These are phyloP conservation scores for Nycticorax nycticorax DNA, from an alignment of 2,113 vertebrate species.

Conservation along the genomic window DNA sequence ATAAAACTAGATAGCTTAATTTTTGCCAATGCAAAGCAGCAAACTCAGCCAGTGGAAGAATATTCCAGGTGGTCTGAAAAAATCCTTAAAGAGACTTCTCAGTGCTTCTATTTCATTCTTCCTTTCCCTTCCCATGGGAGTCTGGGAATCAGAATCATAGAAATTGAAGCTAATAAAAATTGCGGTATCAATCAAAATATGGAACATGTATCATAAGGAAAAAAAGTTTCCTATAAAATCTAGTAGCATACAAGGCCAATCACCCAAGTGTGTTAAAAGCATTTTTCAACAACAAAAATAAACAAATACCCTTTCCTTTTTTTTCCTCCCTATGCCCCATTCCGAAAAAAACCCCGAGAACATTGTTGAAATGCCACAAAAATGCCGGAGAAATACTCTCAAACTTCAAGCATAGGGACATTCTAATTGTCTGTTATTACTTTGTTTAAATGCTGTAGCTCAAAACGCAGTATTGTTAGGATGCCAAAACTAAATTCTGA, in stretches of 20 bases:
- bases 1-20: neutral
- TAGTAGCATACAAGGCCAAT: neutral
- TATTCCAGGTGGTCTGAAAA: neutral
- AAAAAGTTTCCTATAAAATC: neutral
- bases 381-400: neutral
- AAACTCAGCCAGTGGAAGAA: neutral
- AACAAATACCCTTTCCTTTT: fast-evolving
- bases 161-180: neutral
- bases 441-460: neutral
- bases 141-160: neutral
- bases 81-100: neutral
- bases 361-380: neutral
- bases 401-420: neutral
- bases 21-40: neutral
- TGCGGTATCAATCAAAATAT: neutral
- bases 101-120: neutral
- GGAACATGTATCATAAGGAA: neutral
- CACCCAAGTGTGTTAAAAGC: neutral
- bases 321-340: fast-evolving
- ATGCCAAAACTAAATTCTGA: neutral
- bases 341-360: neutral
- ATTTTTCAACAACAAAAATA: neutral
- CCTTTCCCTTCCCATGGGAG: neutral
- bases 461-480: neutral
- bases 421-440: neutral